Evolutionary conservation across 1,140 invertebrate species (phyloP).

Genomic region (Ephestia elutella): DNA sequence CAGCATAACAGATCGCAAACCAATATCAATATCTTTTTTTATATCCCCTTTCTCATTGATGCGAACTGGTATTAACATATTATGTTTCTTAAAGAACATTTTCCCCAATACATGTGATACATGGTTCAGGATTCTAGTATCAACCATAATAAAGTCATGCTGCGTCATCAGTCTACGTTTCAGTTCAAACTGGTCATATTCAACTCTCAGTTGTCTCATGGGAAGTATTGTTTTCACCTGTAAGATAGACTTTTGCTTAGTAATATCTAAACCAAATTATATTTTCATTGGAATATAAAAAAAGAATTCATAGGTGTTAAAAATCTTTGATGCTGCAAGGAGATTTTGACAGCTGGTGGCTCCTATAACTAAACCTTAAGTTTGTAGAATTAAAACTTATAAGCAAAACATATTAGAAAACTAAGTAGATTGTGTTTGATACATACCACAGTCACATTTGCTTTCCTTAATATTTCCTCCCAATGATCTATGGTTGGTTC

Average conservation of each 20-base stretch:
- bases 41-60: conserved; percentile 71
- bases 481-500: conserved; percentile 78
- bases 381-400: too few relatives aligned
- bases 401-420: too few relatives aligned
- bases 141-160: conserved; percentile 79
- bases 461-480: conserved; percentile 71
- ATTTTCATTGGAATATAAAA: too few relatives aligned
- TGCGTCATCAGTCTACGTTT: conserved; percentile 76
- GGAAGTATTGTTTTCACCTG: conserved; percentile 73
- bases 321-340: too few relatives aligned
- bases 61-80: conserved; percentile 76
- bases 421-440: neutral
- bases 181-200: conserved; percentile 80
- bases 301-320: neutral
- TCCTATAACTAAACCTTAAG: too few relatives aligned
- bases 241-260: conserved; percentile 14
- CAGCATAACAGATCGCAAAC: conserved; percentile 76
- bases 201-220: conserved; percentile 77
- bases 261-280: too few relatives aligned
- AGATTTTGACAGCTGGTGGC: too few relatives aligned
- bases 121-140: conserved; percentile 77
- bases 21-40: conserved; percentile 75
- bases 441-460: conserved; percentile 70
- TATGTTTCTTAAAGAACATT: conserved; percentile 77
- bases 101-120: conserved; percentile 77